These are phyloP conservation scores for Glossosoma conforme DNA, from an alignment of 1,140 invertebrate species.

Conservation along the genomic window DNA sequence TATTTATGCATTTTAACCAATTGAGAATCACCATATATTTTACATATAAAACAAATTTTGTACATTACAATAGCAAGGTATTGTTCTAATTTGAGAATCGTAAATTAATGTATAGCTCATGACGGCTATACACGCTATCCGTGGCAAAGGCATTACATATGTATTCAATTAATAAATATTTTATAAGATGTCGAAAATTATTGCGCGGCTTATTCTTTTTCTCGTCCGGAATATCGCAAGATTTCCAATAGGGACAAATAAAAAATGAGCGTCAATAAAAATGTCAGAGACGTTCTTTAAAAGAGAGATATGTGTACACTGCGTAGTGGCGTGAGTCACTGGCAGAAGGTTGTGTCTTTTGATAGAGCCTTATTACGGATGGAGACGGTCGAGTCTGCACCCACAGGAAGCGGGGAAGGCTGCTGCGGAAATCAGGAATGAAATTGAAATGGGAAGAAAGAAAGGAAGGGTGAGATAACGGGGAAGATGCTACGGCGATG, in stretches of 20 bases:
- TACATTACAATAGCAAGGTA: too few species aligned
- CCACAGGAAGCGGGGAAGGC: neutral
- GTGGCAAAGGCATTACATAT: too few species aligned
- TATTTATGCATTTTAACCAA: too few species aligned
- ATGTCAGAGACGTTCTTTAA: slow-evolving; percentile 6
- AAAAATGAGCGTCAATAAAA: slow-evolving; percentile 13
- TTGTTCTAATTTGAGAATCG: too few species aligned
- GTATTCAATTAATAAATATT: too few species aligned
- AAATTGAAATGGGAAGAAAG: slow-evolving; percentile 29
- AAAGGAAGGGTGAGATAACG: neutral
- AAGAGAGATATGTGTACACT: slow-evolving; percentile 8
- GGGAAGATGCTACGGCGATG: slow-evolving; percentile 10
- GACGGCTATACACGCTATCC: too few species aligned
- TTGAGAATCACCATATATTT: too few species aligned
- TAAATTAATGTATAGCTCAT: too few species aligned
- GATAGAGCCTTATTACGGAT: slow-evolving; percentile 16
- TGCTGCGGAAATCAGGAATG: slow-evolving; percentile 27
- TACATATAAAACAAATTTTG: too few species aligned
- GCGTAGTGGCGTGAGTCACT: slow-evolving; percentile 3
- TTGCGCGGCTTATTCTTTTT: too few species aligned
- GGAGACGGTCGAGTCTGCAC: neutral
- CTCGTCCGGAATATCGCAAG: too few species aligned
- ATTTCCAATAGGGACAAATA: neutral
- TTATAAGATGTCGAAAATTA: too few species aligned
- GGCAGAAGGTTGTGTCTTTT: slow-evolving; percentile 10